Evolutionary conservation across 2,888 invertebrate species (phyloP).

Genomic region (Amiota communis): DNA sequence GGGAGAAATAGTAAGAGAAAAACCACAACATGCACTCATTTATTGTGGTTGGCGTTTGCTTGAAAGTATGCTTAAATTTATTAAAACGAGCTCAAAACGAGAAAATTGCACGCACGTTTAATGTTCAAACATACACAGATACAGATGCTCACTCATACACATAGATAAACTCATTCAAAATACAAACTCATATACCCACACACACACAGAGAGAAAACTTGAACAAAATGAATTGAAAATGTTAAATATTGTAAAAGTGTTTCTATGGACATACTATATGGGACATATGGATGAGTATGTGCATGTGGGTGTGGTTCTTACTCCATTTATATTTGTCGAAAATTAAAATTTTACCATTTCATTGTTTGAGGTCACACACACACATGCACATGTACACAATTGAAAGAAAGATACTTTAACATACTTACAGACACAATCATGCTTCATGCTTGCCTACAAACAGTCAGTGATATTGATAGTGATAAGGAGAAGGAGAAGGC

Average conservation of each 20-base stretch:
- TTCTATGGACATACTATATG: not conserved
- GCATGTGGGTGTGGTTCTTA: not conserved
- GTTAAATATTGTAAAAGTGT: constrained; percentile 3
- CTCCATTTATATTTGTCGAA: constrained; percentile 1
- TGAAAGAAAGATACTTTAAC: constrained; percentile 3
- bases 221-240: constrained; percentile 22
- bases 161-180: not conserved
- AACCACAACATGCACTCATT: constrained; percentile 18
- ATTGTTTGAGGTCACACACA: constrained; percentile 22
- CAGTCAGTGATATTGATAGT: not conserved
- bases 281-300: not conserved
- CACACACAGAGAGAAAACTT: not conserved
- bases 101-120: constrained; percentile 48
- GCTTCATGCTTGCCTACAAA: not conserved
- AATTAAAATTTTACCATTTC: constrained; percentile 27
- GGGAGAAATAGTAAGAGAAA: not conserved
- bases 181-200: not conserved
- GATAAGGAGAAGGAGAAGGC: not conserved
- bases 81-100: constrained; percentile 52
- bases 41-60: constrained; percentile 32
- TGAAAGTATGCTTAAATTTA: constrained; percentile 46
- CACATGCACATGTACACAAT: not conserved
- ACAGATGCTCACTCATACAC: constrained; percentile 15
- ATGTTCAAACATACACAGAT: constrained; percentile 7
- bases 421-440: no score